These are phyloP conservation scores for Grantiella picta DNA, from an alignment of 2,113 vertebrate genomes.

Conservation along the genomic window DNA sequence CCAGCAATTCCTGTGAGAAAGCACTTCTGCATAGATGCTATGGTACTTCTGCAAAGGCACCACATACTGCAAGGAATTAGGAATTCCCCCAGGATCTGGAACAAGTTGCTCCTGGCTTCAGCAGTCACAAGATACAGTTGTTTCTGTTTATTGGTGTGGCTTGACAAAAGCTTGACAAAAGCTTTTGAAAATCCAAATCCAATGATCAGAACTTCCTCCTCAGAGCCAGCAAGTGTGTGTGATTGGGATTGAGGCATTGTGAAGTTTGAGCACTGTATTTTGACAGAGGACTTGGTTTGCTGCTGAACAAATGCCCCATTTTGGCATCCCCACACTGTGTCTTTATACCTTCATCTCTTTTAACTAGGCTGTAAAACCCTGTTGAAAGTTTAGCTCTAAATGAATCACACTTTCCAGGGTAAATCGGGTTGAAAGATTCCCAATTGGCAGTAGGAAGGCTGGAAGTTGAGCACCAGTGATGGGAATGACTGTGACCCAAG, in stretches of 20 bases:
- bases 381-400: background rate
- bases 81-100: background rate
- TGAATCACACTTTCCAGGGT: background rate
- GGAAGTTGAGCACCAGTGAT: background rate
- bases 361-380: background rate
- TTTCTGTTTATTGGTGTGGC: background rate
- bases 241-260: background rate
- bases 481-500: background rate
- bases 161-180: background rate
- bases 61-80: background rate
- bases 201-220: background rate
- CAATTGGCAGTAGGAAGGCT: background rate
- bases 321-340: background rate
- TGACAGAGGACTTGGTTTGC: background rate
- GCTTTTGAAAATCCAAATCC: too few species aligned
- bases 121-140: background rate
- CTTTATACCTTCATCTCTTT: background rate
- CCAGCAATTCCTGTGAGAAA: background rate
- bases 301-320: background rate
- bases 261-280: background rate
- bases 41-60: background rate
- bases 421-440: background rate
- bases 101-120: background rate
- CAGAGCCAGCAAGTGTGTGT: rapidly evolving
- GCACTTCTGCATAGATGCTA: background rate